phyloP scores from a whole-genome alignment of 2,888 invertebrate species.

The Polymixis lichenea region DNA sequence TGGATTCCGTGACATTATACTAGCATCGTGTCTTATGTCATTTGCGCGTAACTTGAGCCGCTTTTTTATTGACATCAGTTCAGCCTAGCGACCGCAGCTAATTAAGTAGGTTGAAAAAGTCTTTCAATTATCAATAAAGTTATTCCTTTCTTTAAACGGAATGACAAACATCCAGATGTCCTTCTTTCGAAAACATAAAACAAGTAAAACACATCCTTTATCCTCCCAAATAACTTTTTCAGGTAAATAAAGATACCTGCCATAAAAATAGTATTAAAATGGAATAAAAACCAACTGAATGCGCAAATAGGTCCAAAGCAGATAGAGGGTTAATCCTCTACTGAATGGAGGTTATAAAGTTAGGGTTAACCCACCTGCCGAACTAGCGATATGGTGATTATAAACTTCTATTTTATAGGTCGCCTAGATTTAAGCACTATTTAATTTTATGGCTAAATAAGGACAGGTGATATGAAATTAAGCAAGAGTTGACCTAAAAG shows the following conservation, averaged over 20 bases:
- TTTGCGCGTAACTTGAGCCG: neutral
- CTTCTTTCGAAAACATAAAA: neutral
- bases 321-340: constrained; percentile 28
- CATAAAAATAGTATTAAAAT: constrained; percentile 19
- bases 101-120: neutral
- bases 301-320: neutral
- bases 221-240: neutral
- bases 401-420: constrained; percentile 22
- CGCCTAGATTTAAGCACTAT: neutral
- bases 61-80: neutral
- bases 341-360: constrained; percentile 32
- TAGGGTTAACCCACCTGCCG: constrained; percentile 12
- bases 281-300: constrained; percentile 8
- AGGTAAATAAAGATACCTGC: neutral
- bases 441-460: constrained; percentile 1
- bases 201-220: neutral
- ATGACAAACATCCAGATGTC: neutral
- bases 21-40: neutral
- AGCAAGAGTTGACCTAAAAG: neutral
- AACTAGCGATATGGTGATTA: constrained; percentile 45
- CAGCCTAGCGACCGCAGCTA: neutral
- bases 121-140: neutral
- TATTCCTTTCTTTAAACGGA: neutral
- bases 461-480: neutral
- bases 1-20: too few species aligned